These are phyloP conservation scores for Meloidogyne hapla DNA, from an alignment of 1,140 invertebrate genomes.

Conservation along the genomic window DNA sequence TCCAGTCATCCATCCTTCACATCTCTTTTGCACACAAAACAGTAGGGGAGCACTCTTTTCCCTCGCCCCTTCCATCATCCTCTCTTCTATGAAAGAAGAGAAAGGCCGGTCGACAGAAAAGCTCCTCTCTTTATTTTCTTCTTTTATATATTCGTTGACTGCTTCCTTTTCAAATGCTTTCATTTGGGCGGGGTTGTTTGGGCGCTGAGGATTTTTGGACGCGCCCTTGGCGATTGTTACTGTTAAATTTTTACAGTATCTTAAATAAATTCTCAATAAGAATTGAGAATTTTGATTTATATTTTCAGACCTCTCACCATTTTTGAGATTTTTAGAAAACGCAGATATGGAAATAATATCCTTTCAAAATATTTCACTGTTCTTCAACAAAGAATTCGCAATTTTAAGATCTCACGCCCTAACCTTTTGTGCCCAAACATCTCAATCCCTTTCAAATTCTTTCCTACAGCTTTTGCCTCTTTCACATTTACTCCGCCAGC, in stretches of 20 bases:
- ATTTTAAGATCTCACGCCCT: not conserved
- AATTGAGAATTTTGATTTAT: no score
- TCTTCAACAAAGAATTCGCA: no score
- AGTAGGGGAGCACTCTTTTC: not conserved
- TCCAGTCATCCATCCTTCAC: not conserved
- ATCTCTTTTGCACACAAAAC: constrained; percentile 1
- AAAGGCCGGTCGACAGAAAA: not conserved
- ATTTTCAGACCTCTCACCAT: no score
- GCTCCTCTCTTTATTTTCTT: not conserved
- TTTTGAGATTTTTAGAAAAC: no score
- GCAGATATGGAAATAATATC: no score
- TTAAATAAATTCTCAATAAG: no score
- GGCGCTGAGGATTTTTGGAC: no score
- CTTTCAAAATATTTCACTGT: no score
- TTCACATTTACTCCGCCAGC: constrained; percentile 6
- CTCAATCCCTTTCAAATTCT: not conserved
- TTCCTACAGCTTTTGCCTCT: not conserved
- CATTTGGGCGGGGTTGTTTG: no score
- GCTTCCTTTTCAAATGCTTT: not conserved
- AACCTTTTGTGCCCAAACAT: not conserved
- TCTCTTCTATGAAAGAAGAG: not conserved
- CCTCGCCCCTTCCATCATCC: not conserved
- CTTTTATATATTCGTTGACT: not conserved
- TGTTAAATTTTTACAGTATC: no score
- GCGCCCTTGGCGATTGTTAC: no score